These are phyloP conservation scores for Chrysomela aeneicollis DNA, from an alignment of 2,888 invertebrate species.

Conservation along the genomic window DNA sequence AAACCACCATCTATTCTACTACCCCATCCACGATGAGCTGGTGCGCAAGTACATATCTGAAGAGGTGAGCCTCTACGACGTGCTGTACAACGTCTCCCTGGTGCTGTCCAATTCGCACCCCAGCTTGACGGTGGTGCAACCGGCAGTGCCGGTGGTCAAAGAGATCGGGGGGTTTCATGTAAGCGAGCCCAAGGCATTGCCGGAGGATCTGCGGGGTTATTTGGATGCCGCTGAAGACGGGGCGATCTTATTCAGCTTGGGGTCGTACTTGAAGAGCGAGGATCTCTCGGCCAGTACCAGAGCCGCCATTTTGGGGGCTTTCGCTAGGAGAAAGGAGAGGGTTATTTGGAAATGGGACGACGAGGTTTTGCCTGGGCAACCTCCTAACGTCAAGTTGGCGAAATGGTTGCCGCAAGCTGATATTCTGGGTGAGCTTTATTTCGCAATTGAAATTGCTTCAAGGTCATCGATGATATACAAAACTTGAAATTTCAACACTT, in stretches of 20 bases:
- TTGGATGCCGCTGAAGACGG: conserved; percentile 65
- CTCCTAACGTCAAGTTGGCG: conserved; percentile 56
- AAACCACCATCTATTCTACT: conserved; percentile 38
- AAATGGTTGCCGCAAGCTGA: conserved; percentile 50
- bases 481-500: no score
- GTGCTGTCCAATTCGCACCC: conserved; percentile 59
- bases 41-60: conserved; percentile 49
- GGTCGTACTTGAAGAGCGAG: conserved; percentile 66
- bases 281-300: conserved; percentile 64
- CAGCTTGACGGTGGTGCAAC: conserved; percentile 61
- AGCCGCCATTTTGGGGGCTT: conserved; percentile 65
- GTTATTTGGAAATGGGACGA: conserved; percentile 76
- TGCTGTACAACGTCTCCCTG: conserved; percentile 47
- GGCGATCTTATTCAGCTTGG: conserved; percentile 67
- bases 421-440: conserved; percentile 43
- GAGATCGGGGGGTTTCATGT: conserved; percentile 67
- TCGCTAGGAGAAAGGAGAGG: conserved; percentile 67
- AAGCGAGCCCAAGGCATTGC: conserved; percentile 44
- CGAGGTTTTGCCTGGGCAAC: conserved; percentile 51
- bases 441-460: background rate
- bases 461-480: no score
- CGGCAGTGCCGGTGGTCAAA: conserved; percentile 64
- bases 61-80: conserved; percentile 42
- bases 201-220: conserved; percentile 61
- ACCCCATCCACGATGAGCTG: conserved; percentile 44